Evolutionary conservation across 2,797 vertebrate species (phyloP), one percentile per base, ranked within the genome.

Genomic region (Streptopelia turtur): DNA sequence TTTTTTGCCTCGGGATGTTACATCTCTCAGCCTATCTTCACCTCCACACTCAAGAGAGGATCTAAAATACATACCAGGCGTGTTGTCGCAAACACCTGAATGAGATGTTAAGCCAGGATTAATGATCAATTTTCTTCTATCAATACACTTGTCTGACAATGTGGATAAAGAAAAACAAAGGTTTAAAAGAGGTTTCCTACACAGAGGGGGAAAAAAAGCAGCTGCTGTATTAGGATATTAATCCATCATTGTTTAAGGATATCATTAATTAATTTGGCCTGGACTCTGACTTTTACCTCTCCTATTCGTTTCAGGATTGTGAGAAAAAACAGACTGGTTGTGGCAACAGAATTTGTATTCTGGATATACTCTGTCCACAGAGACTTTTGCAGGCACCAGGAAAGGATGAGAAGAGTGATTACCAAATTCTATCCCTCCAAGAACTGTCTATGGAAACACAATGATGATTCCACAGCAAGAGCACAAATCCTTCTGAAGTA

Each of bases 351-450:
- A 74, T 84, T 79, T 78, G 13, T 53, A 28, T 78, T 74, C 31
- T 30, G 12, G 49, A 20, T 69, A 33, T 53, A 0, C 10, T 68
- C 33, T 83, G 53, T 27, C 17, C 1, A 2, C 33, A 56, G 41
- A 52, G 45, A 59, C 35, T 39, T 85, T 25, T 1, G 1, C 22
- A 70, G 77, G 35, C 65, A 90, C 23, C 56, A 49, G 43, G 27
- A 66, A 56, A 45, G 55, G 59, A 63, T 31, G 31, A 43, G 63
- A 59, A 45, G 52, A 74, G 43, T 16, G 10, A 86, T 55, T 65
- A 43, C 18, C 28, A 45, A 15, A 24, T 60, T 43, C 61, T 33
- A 0, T 25, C 20, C 45, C 60, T 57, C 0, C 0, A 41, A 75
- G 64, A 60, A 57, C 6, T 49, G 10, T 16, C 45, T 23, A 5